Percentiles rank a stretch among this genome's conserved stretches.
phyloP scores from a whole-genome alignment of 2,113 vertebrate genomes.

The Corynorhinus townsendii region DNA sequence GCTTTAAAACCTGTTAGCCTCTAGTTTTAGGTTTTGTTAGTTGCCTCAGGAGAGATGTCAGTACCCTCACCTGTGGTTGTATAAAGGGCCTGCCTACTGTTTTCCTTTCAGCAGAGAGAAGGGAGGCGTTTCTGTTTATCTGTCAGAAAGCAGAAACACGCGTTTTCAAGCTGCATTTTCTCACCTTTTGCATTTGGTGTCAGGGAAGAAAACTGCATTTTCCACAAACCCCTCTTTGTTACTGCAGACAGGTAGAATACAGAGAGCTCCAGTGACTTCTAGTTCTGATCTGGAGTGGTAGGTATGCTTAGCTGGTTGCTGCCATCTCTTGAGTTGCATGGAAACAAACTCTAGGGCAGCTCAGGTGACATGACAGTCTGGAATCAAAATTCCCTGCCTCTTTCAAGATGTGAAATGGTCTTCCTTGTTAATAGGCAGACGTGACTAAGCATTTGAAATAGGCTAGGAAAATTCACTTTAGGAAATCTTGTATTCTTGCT shows the following conservation, averaged over 20 bases:
- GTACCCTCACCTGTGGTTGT: neutral
- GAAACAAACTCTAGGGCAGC: slow-evolving; percentile 43
- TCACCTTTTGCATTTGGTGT: slow-evolving; percentile 47
- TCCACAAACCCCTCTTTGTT: slow-evolving; percentile 41
- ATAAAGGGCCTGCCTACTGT: neutral
- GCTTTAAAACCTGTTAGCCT: neutral
- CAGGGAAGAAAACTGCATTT: slow-evolving; percentile 4
- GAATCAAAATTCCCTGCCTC: slow-evolving; percentile 46
- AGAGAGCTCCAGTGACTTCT: neutral
- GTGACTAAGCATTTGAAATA: slow-evolving; percentile 69
- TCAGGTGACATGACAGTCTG: slow-evolving; percentile 61
- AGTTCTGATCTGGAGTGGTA: slow-evolving; percentile 1
- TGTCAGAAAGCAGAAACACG: neutral
- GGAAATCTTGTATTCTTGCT: slow-evolving; percentile 38
- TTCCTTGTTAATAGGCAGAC: slow-evolving; percentile 51
- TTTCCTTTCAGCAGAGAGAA: slow-evolving; percentile 16
- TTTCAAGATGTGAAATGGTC: slow-evolving; percentile 37
- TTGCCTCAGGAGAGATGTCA: neutral
- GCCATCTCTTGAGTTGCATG: slow-evolving; percentile 23
- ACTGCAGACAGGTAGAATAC: neutral
- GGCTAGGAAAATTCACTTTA: slow-evolving; percentile 30
- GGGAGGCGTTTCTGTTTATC: neutral
- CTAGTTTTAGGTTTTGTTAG: slow-evolving; percentile 13
- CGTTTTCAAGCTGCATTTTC: neutral
- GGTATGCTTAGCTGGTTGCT: slow-evolving; percentile 22